phyloP scores from a whole-genome alignment of 2,888 invertebrate genomes.

The Odontocolon sp. region DNA sequence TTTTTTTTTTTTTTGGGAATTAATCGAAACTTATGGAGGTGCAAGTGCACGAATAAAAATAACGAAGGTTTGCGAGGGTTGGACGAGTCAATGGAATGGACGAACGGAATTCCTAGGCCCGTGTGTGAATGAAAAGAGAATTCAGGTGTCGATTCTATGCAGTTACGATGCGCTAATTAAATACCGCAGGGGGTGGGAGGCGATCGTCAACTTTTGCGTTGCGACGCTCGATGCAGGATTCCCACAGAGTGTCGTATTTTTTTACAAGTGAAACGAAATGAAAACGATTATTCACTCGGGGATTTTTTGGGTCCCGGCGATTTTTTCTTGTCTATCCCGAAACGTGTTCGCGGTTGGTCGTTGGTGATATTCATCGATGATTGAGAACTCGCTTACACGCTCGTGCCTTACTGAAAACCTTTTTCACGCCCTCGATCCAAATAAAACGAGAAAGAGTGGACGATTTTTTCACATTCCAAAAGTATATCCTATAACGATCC shows the following conservation, averaged over 20 bases:
- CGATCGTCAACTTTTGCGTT: slow-evolving; percentile 34
- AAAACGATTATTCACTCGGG: slow-evolving; percentile 13
- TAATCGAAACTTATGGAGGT: slow-evolving; percentile 1
- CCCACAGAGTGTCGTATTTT: slow-evolving; percentile 42
- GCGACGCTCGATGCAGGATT: slow-evolving; percentile 34
- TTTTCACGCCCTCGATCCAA: slow-evolving; percentile 6
- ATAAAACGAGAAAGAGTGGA: slow-evolving; percentile 2
- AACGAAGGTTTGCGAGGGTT: background rate
- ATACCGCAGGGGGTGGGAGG: slow-evolving; percentile 23
- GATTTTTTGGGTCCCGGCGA: slow-evolving; percentile 25
- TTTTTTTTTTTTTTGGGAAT: background rate
- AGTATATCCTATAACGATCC: slow-evolving; percentile 5
- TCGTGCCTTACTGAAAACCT: slow-evolving; percentile 58
- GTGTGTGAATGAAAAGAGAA: background rate
- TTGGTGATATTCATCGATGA: background rate
- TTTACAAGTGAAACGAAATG: slow-evolving; percentile 36
- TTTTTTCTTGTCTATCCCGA: slow-evolving; percentile 56
- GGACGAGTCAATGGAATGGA: slow-evolving; percentile 11
- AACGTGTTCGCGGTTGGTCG: slow-evolving; percentile 47
- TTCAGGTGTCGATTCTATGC: background rate
- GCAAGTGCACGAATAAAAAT: background rate
- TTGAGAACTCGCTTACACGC: slow-evolving; percentile 49
- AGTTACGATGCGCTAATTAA: slow-evolving; percentile 45
- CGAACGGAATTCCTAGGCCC: slow-evolving; percentile 29
- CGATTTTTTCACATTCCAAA: slow-evolving; percentile 4